Conservation (phyloP, 1,140 invertebrate species). For the Ectropis grisescens region DNA sequence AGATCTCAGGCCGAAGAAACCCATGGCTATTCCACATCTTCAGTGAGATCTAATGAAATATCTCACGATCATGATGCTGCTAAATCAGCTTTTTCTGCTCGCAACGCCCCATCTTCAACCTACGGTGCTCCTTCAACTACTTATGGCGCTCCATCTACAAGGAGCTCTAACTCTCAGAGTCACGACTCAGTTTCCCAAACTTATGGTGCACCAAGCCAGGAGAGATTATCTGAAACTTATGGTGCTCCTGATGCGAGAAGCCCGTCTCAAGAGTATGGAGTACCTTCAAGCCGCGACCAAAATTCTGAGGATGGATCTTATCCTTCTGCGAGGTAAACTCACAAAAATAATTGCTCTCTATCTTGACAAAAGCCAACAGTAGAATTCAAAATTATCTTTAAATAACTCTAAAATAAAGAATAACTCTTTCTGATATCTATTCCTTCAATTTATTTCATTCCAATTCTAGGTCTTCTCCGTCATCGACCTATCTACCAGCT, state of each 20-base stretch:
- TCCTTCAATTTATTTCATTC: no score
- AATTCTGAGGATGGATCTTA: slow-evolving; percentile 35
- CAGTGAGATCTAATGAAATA: no score
- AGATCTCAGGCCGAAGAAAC: no score
- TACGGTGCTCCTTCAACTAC: slow-evolving; percentile 1
- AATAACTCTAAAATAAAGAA: no score
- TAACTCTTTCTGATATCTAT: no score
- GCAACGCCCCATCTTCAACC: slow-evolving; percentile 13
- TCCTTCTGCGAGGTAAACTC: slow-evolving; percentile 31
- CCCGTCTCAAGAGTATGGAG: slow-evolving; percentile 23
- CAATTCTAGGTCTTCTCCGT: slow-evolving; percentile 33
- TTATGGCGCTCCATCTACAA: slow-evolving; percentile 2
- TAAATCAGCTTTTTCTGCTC: no score
- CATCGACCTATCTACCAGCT: slow-evolving; percentile 26
- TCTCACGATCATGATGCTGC: no score
- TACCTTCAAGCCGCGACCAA: slow-evolving; percentile 8
- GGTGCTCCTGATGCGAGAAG: slow-evolving; percentile 24
- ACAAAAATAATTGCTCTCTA: no score
- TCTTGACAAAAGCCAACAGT: no score
- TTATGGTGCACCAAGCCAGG: slow-evolving; percentile 19
- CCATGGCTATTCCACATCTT: no score
- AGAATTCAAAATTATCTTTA: no score
- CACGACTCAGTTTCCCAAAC: slow-evolving; percentile 22
- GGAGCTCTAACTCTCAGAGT: slow-evolving; percentile 5
- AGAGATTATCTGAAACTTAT: slow-evolving; percentile 29